Conservation (phyloP, 2,888 invertebrate species). For the Drosophila recens region DNA sequence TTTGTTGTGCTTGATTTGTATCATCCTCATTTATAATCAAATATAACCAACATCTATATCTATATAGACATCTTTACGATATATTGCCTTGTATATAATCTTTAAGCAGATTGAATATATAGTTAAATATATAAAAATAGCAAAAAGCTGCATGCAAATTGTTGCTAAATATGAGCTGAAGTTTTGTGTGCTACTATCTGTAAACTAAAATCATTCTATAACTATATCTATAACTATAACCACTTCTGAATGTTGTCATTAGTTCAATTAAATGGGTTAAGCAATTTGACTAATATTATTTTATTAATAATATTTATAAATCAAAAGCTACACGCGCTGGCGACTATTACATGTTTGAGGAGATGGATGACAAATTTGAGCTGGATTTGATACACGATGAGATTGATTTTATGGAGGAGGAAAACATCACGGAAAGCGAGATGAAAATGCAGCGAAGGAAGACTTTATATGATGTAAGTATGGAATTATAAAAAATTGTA, state of each 20-base stretch:
- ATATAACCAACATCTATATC: slow-evolving; percentile 7
- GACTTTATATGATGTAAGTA: slow-evolving; percentile 83
- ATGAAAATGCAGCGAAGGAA: slow-evolving; percentile 84
- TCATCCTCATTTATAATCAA: slow-evolving; percentile 22
- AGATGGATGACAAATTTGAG: slow-evolving; percentile 93
- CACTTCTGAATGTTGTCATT: slow-evolving; percentile 65
- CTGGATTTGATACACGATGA: slow-evolving; percentile 88
- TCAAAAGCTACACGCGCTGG: slow-evolving; percentile 96
- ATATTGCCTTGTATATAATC: slow-evolving; percentile 51
- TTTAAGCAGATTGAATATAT: slow-evolving; percentile 9
- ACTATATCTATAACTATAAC: slow-evolving; percentile 31
- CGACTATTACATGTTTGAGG: slow-evolving; percentile 99
- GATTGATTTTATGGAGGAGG: slow-evolving; percentile 85
- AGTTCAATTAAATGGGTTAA: background rate
- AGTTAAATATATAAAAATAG: slow-evolving; percentile 8
- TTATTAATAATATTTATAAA: background rate
- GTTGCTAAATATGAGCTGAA: slow-evolving; percentile 35
- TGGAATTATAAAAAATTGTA: background rate
- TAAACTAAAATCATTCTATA: slow-evolving; percentile 36
- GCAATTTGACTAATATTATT: slow-evolving; percentile 21
- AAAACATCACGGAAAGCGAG: slow-evolving; percentile 83
- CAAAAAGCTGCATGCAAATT: slow-evolving; percentile 64
- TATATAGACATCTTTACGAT: slow-evolving; percentile 14
- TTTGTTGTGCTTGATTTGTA: slow-evolving; percentile 66
- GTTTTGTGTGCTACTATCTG: slow-evolving; percentile 41